These are phyloP conservation scores for Pterostichus niger DNA, from an alignment of 2,888 invertebrate species.

Conservation along the genomic window DNA sequence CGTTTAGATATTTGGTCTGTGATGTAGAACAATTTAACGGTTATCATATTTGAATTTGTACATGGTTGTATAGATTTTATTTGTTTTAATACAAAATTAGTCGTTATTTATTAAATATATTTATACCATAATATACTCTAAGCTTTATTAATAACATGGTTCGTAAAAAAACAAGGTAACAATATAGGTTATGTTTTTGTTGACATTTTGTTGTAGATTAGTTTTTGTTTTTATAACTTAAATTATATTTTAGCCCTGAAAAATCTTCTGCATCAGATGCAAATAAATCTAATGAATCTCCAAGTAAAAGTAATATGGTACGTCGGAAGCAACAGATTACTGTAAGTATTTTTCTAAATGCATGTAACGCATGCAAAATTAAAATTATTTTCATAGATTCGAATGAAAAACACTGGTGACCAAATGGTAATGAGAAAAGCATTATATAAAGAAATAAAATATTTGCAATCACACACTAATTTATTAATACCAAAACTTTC, in stretches of 20 bases:
- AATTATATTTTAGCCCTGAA: background rate
- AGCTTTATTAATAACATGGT: background rate
- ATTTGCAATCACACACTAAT: slow-evolving; percentile 71
- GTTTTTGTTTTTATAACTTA: background rate
- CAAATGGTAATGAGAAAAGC: background rate
- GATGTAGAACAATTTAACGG: too few relatives aligned
- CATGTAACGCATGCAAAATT: background rate
- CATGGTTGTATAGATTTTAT: too few relatives aligned
- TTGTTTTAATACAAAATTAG: too few relatives aligned
- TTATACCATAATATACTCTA: too few relatives aligned
- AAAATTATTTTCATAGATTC: background rate
- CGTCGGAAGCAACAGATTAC: background rate
- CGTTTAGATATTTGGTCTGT: too few relatives aligned
- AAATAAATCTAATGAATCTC: background rate
- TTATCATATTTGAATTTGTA: too few relatives aligned
- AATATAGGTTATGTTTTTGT: slow-evolving; percentile 45
- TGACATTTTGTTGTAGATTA: background rate
- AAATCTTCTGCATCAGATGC: background rate
- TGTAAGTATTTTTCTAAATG: background rate
- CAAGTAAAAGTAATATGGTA: background rate
- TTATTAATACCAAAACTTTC: slow-evolving; percentile 76
- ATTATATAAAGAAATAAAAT: slow-evolving; percentile 71
- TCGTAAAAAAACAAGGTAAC: slow-evolving; percentile 24
- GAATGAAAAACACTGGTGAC: background rate
- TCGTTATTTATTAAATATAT: too few relatives aligned